Evolutionary conservation across 2,797 vertebrate species (phyloP), one percentile per base, ranked within the genome.

Genomic region (Micromesistius poutassou): DNA sequence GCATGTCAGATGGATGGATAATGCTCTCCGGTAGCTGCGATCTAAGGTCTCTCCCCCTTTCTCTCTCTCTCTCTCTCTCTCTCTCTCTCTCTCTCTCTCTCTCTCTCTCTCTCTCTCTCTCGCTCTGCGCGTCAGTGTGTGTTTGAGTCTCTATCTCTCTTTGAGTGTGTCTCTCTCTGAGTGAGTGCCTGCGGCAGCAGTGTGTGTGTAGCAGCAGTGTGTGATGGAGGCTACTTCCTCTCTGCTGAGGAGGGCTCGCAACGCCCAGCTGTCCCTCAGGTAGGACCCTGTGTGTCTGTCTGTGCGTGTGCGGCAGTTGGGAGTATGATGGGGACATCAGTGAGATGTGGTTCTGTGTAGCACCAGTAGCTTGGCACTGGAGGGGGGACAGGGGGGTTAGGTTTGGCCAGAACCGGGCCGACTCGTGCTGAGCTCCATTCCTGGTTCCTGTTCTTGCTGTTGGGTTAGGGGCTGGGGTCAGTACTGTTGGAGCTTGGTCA

Each of bases 161-260:
- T 22, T 62, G 22, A 62, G 55, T 62, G 55, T 42, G 13, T 25
- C 74, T 46, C 25, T 19, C 72, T 25, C 55, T 25, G 16, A 55
- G 46, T 55, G 46, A 3, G 13, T 62, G 55, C n/a, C 7, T 25
- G 6, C 55, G 25, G 55, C 55, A 62, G 22, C 55, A n/a, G 55
- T 62, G 55, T 55, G 50, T 55, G 50, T 55, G 50, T 25, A 25
- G 3, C 55, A 55, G 73, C 19, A n/a, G 73, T 46, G 73, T 73
- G 81, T 79, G 84, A 89, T 86, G 86, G 86, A 87, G 46, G 78
- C 78, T 1, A 84, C 83, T 2, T 81, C 82, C 4, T 84, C 82
- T 80, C 81, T 87, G 55, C 81, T 85, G 28, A 78, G 74, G 3
- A 82, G 81, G 78, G 82, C 85, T 79, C 76, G 79, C 1, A 79